These are phyloP conservation scores for Tricholauxania praeusta DNA, from an alignment of 2,888 invertebrate species.

Conservation along the genomic window DNA sequence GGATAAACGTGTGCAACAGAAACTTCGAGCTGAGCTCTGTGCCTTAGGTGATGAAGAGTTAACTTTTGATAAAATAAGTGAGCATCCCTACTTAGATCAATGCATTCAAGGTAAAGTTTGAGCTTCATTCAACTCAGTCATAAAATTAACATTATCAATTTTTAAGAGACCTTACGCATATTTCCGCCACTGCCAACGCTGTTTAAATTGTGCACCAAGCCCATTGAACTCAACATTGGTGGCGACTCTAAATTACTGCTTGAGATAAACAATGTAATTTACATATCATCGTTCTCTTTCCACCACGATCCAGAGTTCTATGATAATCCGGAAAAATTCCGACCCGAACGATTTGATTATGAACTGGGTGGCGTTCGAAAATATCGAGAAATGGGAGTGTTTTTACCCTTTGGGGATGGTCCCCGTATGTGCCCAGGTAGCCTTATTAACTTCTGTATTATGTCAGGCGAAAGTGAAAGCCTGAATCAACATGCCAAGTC, in stretches of 20 bases:
- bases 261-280: slow-evolving; percentile 55
- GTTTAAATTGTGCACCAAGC: slow-evolving; percentile 52
- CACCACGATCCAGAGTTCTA: slow-evolving; percentile 56
- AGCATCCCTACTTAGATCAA: slow-evolving; percentile 57
- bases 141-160: neutral
- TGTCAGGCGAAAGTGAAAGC: too few relatives aligned
- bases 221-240: slow-evolving; percentile 39
- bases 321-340: slow-evolving; percentile 53
- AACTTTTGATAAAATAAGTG: slow-evolving; percentile 51
- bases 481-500: too few relatives aligned
- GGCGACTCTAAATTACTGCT: slow-evolving; percentile 49
- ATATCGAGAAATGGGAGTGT: slow-evolving; percentile 54
- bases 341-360: slow-evolving; percentile 55
- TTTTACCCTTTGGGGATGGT: slow-evolving; percentile 60
- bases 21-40: slow-evolving; percentile 53
- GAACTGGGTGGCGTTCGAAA: slow-evolving; percentile 52
- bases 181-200: slow-evolving; percentile 52
- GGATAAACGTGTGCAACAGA: slow-evolving; percentile 50
- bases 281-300: slow-evolving; percentile 62
- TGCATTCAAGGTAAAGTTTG: slow-evolving; percentile 52
- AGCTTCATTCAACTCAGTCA: neutral
- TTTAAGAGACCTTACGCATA: slow-evolving; percentile 54
- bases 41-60: slow-evolving; percentile 40
- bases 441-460: too few relatives aligned
- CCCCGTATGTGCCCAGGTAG: slow-evolving; percentile 57